A percentile compares a stretch with the other conserved stretches of the same genome.
Evolutionary conservation across 2,888 invertebrate species (phyloP).

Genomic region (Leucophora obtusa): DNA sequence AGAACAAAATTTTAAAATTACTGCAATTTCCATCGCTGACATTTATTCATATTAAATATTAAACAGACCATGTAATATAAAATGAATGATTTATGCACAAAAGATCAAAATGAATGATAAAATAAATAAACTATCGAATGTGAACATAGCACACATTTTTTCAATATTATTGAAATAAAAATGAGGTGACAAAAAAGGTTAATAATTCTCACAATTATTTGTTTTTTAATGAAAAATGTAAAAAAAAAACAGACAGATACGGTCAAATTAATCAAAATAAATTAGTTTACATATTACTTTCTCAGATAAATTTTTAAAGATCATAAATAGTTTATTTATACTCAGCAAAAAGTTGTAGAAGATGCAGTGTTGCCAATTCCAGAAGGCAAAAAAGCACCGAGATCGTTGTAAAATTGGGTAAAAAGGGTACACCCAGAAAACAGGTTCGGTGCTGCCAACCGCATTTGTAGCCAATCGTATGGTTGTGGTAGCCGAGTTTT

Average conservation of each 20-base stretch:
- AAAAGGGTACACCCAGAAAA: too few relatives aligned
- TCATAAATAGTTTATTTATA: too few relatives aligned
- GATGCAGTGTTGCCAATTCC: too few relatives aligned
- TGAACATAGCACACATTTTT: not conserved
- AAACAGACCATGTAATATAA: not conserved
- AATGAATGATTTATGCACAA: constrained; percentile 2
- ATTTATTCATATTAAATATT: not conserved
- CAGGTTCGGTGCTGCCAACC: too few relatives aligned
- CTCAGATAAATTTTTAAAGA: too few relatives aligned
- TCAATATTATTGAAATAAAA: constrained; percentile 1
- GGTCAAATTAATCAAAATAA: constrained; percentile 1
- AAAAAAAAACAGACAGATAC: constrained; percentile 8
- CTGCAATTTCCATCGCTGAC: too few relatives aligned
- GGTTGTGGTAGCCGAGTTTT: too few relatives aligned
- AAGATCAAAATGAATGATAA: not conserved
- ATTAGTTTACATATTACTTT: not conserved
- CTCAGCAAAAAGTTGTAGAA: too few relatives aligned
- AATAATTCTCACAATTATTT: constrained; percentile 21
- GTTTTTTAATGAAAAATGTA: constrained; percentile 2
- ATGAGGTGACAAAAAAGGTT: constrained; percentile 46
- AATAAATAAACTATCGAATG: not conserved
- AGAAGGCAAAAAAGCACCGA: too few relatives aligned
- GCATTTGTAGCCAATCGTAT: too few relatives aligned
- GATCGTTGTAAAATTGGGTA: too few relatives aligned
- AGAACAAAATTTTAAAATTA: too few relatives aligned